A percentile compares a stretch with the other conserved stretches of the same genome.
These are phyloP conservation scores for Rhinella marina DNA, from an alignment of 2,797 vertebrate genomes.

Conservation along the genomic window DNA sequence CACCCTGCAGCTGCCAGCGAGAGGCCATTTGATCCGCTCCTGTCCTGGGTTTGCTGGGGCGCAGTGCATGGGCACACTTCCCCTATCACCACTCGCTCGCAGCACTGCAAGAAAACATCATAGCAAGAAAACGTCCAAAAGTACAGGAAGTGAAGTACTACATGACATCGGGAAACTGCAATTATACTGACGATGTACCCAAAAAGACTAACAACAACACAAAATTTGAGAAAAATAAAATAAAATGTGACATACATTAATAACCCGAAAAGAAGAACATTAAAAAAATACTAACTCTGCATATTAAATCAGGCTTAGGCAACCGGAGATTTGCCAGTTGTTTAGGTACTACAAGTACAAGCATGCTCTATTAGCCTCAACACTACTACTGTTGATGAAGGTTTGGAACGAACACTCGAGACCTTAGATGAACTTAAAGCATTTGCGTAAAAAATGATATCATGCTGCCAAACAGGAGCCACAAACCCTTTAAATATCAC, in stretches of 20 bases:
- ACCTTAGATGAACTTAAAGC: not conserved
- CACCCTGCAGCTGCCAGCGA: conserved; percentile 62
- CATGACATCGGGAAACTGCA: conserved; percentile 57
- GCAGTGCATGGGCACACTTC: conserved; percentile 45
- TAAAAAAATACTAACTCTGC: not conserved
- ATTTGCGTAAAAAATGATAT: not conserved
- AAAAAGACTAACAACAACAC: conserved; percentile 21
- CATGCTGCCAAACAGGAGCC: not conserved
- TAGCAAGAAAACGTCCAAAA: conserved; percentile 58
- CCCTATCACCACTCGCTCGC: conserved; percentile 60
- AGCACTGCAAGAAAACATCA: conserved; percentile 62
- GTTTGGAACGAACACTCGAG: not conserved
- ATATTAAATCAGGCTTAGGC: not conserved
- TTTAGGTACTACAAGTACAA: not conserved
- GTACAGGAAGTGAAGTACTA: conserved; percentile 48
- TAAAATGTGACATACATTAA: not conserved
- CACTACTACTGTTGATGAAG: not conserved
- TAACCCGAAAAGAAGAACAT: not conserved
- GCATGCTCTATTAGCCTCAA: not conserved
- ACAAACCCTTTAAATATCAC: not conserved
- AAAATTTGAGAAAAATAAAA: conserved; percentile 11
- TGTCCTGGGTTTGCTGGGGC: conserved; percentile 55
- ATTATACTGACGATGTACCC: conserved; percentile 35
- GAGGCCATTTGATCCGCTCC: conserved; percentile 61
- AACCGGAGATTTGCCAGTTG: not conserved